Percentiles rank a stretch among this genome's conserved stretches.
Conservation (phyloP, 2,888 invertebrate species). For the Brenthis daphne region DNA sequence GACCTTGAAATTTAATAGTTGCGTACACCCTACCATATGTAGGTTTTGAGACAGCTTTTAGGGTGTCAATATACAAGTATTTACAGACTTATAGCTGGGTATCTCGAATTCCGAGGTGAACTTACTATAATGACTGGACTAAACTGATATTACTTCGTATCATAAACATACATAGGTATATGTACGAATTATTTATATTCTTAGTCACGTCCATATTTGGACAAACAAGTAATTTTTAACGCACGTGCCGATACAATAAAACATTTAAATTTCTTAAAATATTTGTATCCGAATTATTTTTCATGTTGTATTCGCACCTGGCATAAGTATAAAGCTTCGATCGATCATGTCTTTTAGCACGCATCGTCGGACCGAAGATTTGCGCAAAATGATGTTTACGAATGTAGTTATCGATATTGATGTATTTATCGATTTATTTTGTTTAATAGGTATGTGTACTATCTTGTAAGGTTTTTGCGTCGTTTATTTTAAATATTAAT, state of each 20-base stretch:
- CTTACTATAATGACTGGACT: too few species aligned
- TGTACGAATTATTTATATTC: too few species aligned
- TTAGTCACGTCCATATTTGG: not conserved
- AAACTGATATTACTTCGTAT: too few species aligned
- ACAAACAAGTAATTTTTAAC: constrained; percentile 10
- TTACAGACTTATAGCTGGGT: too few species aligned
- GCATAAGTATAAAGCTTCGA: constrained; percentile 60
- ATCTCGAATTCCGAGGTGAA: too few species aligned
- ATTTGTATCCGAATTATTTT: constrained; percentile 10
- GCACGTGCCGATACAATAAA: constrained; percentile 33
- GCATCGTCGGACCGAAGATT: constrained; percentile 67
- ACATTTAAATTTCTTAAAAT: constrained; percentile 20
- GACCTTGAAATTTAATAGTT: too few species aligned
- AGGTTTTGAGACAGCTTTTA: too few species aligned
- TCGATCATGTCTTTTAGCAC: constrained; percentile 73
- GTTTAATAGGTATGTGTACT: not conserved
- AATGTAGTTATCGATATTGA: constrained; percentile 36
- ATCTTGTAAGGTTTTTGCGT: not conserved
- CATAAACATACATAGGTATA: too few species aligned
- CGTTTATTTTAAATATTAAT: too few species aligned
- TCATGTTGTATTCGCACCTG: constrained; percentile 56
- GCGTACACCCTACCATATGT: too few species aligned
- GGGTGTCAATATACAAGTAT: too few species aligned
- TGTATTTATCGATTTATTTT: not conserved
- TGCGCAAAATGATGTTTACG: constrained; percentile 55